phyloP scores from a whole-genome alignment of 2,888 invertebrate genomes.

The Aporophyla lueneburgensis region DNA sequence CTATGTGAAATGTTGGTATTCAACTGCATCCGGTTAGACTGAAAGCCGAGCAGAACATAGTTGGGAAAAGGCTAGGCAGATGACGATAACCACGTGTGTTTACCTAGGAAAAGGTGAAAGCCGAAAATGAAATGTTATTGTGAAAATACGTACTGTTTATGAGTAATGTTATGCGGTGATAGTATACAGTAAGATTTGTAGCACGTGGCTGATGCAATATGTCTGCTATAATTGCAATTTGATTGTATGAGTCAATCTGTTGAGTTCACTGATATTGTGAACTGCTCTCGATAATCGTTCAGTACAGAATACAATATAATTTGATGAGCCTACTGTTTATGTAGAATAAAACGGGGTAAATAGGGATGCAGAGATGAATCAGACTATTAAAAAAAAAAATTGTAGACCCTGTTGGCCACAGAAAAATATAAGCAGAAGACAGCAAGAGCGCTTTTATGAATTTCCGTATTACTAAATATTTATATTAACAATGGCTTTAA shows the following conservation, averaged over 20 bases:
- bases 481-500: too few relatives aligned
- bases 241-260: slow-evolving; percentile 1
- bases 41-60: background rate
- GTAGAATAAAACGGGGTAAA: too few relatives aligned
- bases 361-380: too few relatives aligned
- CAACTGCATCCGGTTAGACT: background rate
- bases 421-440: too few relatives aligned
- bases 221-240: background rate
- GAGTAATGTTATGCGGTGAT: background rate
- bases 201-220: background rate
- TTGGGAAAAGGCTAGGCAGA: background rate
- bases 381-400: too few relatives aligned
- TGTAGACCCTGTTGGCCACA: too few relatives aligned
- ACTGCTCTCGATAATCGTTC: background rate
- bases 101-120: background rate
- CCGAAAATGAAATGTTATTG: background rate
- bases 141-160: background rate
- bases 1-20: background rate
- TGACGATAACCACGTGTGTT: slow-evolving; percentile 1
- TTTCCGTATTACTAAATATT: too few relatives aligned
- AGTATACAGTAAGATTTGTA: background rate
- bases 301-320: background rate
- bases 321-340: background rate
- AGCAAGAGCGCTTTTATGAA: too few relatives aligned
- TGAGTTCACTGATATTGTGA: slow-evolving; percentile 5